phyloP scores from a whole-genome alignment of 2,888 invertebrate species.

The Lasioglossum calceatum region DNA sequence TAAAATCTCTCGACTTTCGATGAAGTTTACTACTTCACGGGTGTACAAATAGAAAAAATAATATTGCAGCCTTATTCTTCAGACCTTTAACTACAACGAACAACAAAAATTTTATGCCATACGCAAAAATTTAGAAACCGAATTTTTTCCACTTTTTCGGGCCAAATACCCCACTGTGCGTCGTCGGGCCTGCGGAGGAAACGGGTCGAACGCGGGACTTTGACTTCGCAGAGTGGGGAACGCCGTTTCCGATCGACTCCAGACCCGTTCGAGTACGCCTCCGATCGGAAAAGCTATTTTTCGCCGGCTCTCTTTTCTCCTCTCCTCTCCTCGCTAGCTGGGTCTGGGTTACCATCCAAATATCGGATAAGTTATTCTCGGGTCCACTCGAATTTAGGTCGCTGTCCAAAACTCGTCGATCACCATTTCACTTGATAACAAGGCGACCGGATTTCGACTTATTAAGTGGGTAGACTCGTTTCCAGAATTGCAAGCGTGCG shows the following conservation, averaged over 20 bases:
- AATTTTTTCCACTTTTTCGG: too few relatives aligned
- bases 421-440: background rate
- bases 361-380: background rate
- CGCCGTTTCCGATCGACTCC: background rate
- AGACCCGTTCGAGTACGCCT: background rate
- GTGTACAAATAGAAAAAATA: too few relatives aligned
- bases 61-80: too few relatives aligned
- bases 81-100: too few relatives aligned
- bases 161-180: too few relatives aligned
- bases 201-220: slow-evolving; percentile 4
- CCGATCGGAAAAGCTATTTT: slow-evolving; percentile 45
- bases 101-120: too few relatives aligned
- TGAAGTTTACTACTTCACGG: too few relatives aligned
- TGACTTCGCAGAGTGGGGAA: background rate
- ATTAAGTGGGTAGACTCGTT: background rate
- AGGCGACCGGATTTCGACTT: background rate
- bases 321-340: background rate
- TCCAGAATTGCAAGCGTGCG: too few relatives aligned
- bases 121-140: too few relatives aligned
- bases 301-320: slow-evolving; percentile 2
- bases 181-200: slow-evolving; percentile 13
- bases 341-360: slow-evolving; percentile 24
- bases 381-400: background rate
- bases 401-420: background rate
- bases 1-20: too few relatives aligned